phyloP scores from a whole-genome alignment of 2,113 vertebrate species.

The Gobius niger region DNA sequence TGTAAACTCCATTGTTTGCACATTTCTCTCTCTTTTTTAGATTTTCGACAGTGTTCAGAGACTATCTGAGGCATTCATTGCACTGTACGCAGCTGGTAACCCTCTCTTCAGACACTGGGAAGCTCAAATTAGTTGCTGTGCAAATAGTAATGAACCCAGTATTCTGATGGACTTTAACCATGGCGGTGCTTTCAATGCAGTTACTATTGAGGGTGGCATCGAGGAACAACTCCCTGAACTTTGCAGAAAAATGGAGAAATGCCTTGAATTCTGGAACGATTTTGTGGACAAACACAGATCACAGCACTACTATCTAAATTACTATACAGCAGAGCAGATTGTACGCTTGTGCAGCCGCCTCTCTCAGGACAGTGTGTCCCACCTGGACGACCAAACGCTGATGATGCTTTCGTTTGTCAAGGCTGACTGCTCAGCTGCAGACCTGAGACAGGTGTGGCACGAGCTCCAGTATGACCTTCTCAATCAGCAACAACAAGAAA shows the following conservation, averaged over 20 bases:
- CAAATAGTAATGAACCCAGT: conserved; percentile 31
- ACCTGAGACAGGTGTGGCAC: conserved; percentile 68
- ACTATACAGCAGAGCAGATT: conserved; percentile 90
- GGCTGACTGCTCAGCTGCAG: conserved; percentile 65
- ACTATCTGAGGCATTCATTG: conserved; percentile 84
- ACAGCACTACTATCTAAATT: conserved; percentile 87
- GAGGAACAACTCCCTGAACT: conserved; percentile 78
- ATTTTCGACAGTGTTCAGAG: conserved; percentile 87
- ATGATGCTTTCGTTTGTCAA: conserved; percentile 91
- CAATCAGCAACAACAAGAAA: conserved; percentile 57
- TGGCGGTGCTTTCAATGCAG: conserved; percentile 28
- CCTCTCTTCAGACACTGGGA: conserved; percentile 88
- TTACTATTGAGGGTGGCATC: conserved; percentile 72
- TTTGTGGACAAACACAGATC: conserved; percentile 81
- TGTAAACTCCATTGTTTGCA: neutral
- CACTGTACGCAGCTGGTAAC: conserved; percentile 86
- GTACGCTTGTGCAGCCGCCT: conserved; percentile 85
- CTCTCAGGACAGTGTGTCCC: conserved; percentile 36
- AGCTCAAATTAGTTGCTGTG: conserved; percentile 77
- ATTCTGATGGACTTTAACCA: conserved; percentile 83
- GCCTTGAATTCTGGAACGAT: conserved; percentile 80
- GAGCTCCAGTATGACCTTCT: conserved; percentile 72
- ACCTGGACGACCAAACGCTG: conserved; percentile 76
- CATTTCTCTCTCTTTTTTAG: conserved; percentile 58
- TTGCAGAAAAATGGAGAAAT: conserved; percentile 87